A percentile compares a stretch with the other conserved stretches of the same genome.
phyloP scores from a whole-genome alignment of 2,888 invertebrate species.

The Tillus elongatus region DNA sequence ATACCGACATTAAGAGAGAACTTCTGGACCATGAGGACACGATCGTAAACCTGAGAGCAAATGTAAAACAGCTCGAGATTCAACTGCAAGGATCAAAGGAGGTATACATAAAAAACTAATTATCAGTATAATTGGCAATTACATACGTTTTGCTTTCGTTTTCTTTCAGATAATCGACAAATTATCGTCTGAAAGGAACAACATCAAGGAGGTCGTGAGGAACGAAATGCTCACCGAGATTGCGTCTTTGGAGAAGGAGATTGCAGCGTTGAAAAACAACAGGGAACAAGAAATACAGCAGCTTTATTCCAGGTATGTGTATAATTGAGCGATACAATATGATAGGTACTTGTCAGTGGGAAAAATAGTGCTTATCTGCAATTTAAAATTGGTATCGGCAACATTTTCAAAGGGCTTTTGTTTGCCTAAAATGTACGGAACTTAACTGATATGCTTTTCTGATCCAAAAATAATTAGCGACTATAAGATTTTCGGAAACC shows the following conservation, averaged over 20 bases:
- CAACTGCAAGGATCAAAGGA: conserved; percentile 57
- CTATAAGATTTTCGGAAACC: too few species aligned
- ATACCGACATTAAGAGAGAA: conserved; percentile 56
- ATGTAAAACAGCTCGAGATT: conserved; percentile 55
- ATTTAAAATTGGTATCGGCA: too few species aligned
- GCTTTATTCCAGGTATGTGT: conserved; percentile 63
- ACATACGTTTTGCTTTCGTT: conserved; percentile 7
- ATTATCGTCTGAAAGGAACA: conserved; percentile 48
- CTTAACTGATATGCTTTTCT: too few species aligned
- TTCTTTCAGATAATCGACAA: conserved; percentile 40
- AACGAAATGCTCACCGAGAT: conserved; percentile 56
- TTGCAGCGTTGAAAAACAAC: conserved; percentile 48
- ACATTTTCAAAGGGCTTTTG: too few species aligned
- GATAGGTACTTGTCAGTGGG: too few species aligned
- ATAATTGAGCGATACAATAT: too few species aligned
- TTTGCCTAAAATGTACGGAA: too few species aligned
- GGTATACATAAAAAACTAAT: conserved; percentile 45
- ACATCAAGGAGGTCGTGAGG: conserved; percentile 51
- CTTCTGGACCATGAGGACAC: conserved; percentile 57
- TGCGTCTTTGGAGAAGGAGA: conserved; percentile 52
- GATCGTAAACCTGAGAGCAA: conserved; percentile 48
- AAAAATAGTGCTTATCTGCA: too few species aligned
- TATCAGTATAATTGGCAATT: conserved; percentile 6
- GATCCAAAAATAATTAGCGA: too few species aligned
- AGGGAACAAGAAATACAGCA: conserved; percentile 70